Percentiles rank a stretch among this genome's conserved stretches.
phyloP scores from a whole-genome alignment of 2,113 vertebrate genomes.

The Rostratula benghalensis region DNA sequence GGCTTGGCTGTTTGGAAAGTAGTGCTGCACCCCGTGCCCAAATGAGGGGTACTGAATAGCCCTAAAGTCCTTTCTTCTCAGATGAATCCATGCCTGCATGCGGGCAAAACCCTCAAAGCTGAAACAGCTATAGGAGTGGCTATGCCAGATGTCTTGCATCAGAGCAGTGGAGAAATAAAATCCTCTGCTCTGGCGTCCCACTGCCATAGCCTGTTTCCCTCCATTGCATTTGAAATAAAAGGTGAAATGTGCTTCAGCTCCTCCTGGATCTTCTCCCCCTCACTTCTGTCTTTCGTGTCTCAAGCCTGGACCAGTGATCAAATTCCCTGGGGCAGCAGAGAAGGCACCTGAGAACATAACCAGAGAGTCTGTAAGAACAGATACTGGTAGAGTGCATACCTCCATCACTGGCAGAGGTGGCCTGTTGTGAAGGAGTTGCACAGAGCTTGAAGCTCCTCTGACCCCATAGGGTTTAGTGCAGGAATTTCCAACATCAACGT shows the following conservation, averaged over 20 bases:
- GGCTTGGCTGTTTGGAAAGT: neutral
- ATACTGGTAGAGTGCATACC: neutral
- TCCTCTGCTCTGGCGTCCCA: neutral
- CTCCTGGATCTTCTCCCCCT: neutral
- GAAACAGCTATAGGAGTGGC: neutral
- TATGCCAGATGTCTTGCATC: neutral
- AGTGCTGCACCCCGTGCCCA: neutral
- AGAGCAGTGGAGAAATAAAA: neutral
- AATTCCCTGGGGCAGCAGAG: neutral
- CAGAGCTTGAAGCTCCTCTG: neutral
- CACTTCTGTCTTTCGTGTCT: neutral
- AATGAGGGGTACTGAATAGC: neutral
- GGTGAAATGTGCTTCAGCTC: neutral
- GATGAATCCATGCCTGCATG: rapidly evolving
- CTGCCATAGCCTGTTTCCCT: rapidly evolving
- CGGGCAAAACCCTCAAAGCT: neutral
- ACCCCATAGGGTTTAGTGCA: neutral
- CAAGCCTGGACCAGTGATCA: neutral
- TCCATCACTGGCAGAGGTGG: neutral
- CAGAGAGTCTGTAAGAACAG: neutral
- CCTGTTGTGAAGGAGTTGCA: neutral
- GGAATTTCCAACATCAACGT: neutral
- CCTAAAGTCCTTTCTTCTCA: neutral
- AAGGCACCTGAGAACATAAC: neutral
- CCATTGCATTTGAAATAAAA: neutral